Evolutionary conservation across 2,888 invertebrate genomes (phyloP).

Genomic region (Caenorhabditis sp.): DNA sequence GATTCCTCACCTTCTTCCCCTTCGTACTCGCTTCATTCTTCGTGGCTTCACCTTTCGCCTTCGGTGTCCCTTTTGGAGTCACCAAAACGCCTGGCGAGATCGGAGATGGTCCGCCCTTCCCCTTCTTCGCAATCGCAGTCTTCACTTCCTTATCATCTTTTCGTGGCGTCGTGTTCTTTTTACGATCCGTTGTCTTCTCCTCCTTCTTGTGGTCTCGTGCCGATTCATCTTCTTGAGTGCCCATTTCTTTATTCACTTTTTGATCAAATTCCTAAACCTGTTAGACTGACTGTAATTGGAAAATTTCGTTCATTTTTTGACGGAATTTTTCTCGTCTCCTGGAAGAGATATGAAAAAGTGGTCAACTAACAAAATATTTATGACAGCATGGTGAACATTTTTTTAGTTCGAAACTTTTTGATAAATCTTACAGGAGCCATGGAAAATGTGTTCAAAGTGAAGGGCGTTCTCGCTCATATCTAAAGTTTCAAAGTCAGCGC

Average conservation of each 20-base stretch:
- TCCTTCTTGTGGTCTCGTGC: conserved; percentile 29
- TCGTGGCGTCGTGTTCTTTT: conserved; percentile 2
- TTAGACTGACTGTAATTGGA: too few species aligned
- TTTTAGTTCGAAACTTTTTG: too few species aligned
- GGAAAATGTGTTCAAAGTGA: too few species aligned
- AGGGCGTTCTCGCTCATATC: not conserved
- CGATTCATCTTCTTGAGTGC: conserved; percentile 28
- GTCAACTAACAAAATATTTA: too few species aligned
- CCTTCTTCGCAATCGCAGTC: conserved; percentile 22
- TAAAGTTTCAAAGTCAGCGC: not conserved
- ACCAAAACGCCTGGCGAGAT: not conserved
- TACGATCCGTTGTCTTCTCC: conserved; percentile 5
- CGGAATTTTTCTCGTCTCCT: too few species aligned
- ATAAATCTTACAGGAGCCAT: too few species aligned
- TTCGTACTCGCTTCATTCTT: conserved; percentile 12
- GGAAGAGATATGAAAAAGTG: too few species aligned
- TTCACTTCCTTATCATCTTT: conserved; percentile 28
- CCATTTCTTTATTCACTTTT: conserved; percentile 28
- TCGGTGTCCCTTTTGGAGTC: conserved; percentile 35
- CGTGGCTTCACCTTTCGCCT: conserved; percentile 19
- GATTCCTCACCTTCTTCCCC: conserved; percentile 16
- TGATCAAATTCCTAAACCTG: conserved; percentile 45
- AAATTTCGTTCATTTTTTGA: too few species aligned
- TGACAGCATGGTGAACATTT: too few species aligned
- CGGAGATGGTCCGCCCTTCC: not conserved